phyloP scores from a whole-genome alignment of 2,113 vertebrate genomes.

The Cebidichthys violaceus region DNA sequence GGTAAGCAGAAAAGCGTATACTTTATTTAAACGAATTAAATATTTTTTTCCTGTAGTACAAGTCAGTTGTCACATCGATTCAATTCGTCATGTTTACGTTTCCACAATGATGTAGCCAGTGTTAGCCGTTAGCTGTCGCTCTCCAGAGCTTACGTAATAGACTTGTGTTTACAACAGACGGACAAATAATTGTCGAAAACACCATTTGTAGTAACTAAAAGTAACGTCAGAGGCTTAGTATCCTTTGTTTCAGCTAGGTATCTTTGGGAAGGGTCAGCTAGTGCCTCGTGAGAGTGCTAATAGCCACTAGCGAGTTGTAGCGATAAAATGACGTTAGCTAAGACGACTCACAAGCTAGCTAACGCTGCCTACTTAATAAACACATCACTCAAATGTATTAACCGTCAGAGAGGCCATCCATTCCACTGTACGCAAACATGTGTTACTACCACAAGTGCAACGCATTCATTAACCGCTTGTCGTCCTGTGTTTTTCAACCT shows the following conservation, averaged over 20 bases:
- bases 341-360: constrained; percentile 19
- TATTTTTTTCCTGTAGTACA: not conserved
- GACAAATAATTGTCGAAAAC: not conserved
- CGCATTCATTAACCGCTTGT: not conserved
- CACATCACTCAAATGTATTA: fast-evolving
- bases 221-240: no score
- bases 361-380: not conserved
- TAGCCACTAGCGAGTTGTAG: not conserved
- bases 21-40: fast-evolving
- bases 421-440: not conserved
- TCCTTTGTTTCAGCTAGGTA: fast-evolving
- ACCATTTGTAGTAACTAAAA: fast-evolving
- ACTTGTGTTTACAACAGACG: constrained; percentile 2
- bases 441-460: not conserved
- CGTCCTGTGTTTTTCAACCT: not conserved
- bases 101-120: constrained; percentile 17
- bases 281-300: not conserved
- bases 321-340: constrained; percentile 36
- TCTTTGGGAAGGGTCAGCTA: no score
- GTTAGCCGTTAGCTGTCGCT: constrained; percentile 64
- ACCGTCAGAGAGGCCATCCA: fast-evolving
- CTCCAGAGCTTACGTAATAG: constrained; percentile 59
- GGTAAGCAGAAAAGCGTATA: constrained; percentile 26
- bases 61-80: not conserved
- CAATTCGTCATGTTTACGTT: not conserved